Evolutionary conservation across 2,797 vertebrate species (phyloP), one percentile per base, ranked within the genome.

Genomic region (Holocentrus rufus): DNA sequence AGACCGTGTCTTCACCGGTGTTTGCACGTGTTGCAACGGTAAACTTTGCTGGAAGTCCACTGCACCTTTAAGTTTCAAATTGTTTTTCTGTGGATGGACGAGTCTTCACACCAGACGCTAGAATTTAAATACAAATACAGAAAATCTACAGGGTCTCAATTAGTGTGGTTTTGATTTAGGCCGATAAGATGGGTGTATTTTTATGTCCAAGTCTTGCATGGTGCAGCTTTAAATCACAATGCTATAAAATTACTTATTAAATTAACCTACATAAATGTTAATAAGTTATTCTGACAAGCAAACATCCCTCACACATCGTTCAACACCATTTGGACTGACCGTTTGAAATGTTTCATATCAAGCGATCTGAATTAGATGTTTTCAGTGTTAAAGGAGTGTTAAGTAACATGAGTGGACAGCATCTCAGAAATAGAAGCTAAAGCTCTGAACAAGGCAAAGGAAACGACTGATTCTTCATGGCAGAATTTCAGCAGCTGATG

Each of bases 401-500:
- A 49, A 57, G 55, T 72, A 72, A 53, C 59, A 27, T 27, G 31
- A 34, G 15, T 58, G 44, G 54, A 67, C 52, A 31, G 46, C 52
- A 22, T 23, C 27, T 36, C 7, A 42, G 23, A 54, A 42, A 81
- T 55, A 52, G 58, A 68, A 70, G 66, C 55, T 23, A 23, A 53
- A 20, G 15, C 47, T 34, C 31, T n/a, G 34, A n/a, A 36, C 2
- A 20, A 49, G 5, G 5, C 20, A 23, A 39, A 57, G 47, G 15
- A 14, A 22, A 36, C 15, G 31, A 34, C 39, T 57, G 62, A 80
- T 70, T 10, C 5, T 46, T 55, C 27, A 25, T 50, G 31, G 49
- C 47, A 42, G 23, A 1, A 27, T 72, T 64, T 68, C 44, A 75
- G 31, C 74, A 22, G 65, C 30, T 65, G 44, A 69, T 30, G 5